Evolutionary conservation across 64 coral and sea anemone species (phyloP), one percentile per base, ranked within the genome.

Genomic region (Porites australiensis): DNA sequence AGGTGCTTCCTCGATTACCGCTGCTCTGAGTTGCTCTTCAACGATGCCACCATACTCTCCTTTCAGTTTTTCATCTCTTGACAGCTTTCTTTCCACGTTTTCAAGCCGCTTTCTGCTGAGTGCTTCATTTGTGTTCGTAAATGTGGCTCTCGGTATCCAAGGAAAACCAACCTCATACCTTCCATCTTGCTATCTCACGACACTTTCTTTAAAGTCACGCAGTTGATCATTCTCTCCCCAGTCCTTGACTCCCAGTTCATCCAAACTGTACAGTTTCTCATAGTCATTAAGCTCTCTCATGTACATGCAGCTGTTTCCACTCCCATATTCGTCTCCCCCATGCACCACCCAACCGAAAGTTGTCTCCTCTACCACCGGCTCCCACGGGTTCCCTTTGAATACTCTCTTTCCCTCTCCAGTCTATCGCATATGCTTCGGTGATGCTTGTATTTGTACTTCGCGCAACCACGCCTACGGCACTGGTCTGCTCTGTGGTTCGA

Each of bases 371-470:
- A 93, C 44, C 5, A 82, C 18, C 0, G 85, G 83, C 0, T 94
- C 86, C 46, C 88, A 75, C 6, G 85, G 92, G 37, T 58, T 50
- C 15, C 74, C 86, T 46, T 94, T 94, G 64, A 83, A 54, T 18
- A 93, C 74, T 65, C 72, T 37, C 74, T 60, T 13, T 59, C 13
- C 18, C 11, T 60, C n/a, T 14, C 10, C n/a, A 2, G 15, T 58
- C 13, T 37, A 44, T 57, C 69, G 4, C 91, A 88, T 52, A 93
- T 62, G 85, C 92, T 93, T 49, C 84, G 73, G 68, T 88, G 92
- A 64, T 93, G 74, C 51, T 50, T 93, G 43, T 51, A 86, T 49
- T 93, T 93, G 59, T 85, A 93, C 47, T 82, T 88, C 10, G 14
- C n/a, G 45, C 78, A 94, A 8, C 54, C 66, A 9, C 92, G 79